Percentiles rank a stretch among this genome's conserved stretches.
Conservation (phyloP, 2,888 invertebrate species). For the Drosophila leonis region DNA sequence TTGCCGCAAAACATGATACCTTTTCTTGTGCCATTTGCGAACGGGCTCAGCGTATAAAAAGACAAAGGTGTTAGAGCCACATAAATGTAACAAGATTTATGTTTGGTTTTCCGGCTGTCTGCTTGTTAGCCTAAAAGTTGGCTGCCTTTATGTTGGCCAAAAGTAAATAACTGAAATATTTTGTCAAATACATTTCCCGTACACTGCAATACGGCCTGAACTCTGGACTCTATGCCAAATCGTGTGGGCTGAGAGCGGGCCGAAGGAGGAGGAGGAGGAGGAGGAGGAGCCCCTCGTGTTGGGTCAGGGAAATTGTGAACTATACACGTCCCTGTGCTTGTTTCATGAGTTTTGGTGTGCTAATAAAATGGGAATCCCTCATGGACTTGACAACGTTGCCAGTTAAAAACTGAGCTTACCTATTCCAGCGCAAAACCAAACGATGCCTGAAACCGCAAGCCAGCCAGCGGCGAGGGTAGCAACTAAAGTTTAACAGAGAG, state of each 20-base stretch:
- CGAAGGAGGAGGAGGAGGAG: too few relatives aligned
- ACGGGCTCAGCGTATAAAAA: not conserved
- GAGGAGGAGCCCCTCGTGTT: too few relatives aligned
- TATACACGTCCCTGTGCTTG: slow-evolving; percentile 39
- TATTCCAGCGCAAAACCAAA: slow-evolving; percentile 40
- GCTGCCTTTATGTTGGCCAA: slow-evolving; percentile 45
- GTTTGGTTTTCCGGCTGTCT: slow-evolving; percentile 73
- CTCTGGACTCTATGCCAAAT: slow-evolving; percentile 3
- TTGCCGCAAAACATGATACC: not conserved
- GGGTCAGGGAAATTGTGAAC: slow-evolving; percentile 28
- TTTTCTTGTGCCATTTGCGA: not conserved
- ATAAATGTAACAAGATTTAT: slow-evolving; percentile 79
- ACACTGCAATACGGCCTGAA: slow-evolving; percentile 20
- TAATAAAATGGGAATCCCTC: slow-evolving; percentile 74
- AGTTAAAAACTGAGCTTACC: slow-evolving; percentile 58
- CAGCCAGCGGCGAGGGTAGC: slow-evolving; percentile 26
- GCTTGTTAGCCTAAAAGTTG: slow-evolving; percentile 77
- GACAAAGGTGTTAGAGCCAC: slow-evolving; percentile 57
- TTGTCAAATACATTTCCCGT: slow-evolving; percentile 69
- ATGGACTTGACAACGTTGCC: slow-evolving; percentile 70
- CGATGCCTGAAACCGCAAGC: slow-evolving; percentile 52
- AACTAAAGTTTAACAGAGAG: not conserved
- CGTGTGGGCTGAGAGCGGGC: not conserved
- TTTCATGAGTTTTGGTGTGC: slow-evolving; percentile 62
- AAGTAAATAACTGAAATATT: slow-evolving; percentile 76